These are phyloP conservation scores for Argopecten irradians DNA, from an alignment of 1,140 invertebrate species.

Conservation along the genomic window DNA sequence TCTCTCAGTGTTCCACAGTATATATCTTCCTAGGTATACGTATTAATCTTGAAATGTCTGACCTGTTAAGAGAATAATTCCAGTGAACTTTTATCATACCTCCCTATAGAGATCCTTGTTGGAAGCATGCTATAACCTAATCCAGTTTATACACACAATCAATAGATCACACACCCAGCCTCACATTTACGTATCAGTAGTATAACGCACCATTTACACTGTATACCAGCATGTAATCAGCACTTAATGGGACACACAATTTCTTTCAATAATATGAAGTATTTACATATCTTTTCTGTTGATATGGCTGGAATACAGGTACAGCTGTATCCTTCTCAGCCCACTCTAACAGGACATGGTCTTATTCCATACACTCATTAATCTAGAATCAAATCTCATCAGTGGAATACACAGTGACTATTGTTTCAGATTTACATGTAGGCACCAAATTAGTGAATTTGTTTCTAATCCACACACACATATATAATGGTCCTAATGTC, in stretches of 20 bases:
- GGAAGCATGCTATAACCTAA: background rate
- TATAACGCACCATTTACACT: background rate
- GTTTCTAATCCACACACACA: background rate
- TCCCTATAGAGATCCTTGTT: background rate
- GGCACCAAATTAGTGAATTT: background rate
- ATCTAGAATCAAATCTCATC: background rate
- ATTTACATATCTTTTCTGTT: no score
- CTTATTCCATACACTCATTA: background rate
- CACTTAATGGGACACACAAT: no score
- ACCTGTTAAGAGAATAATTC: background rate
- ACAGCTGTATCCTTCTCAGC: no score
- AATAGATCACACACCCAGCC: background rate
- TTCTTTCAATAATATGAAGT: background rate
- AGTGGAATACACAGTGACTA: background rate
- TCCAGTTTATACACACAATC: background rate
- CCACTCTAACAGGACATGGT: background rate
- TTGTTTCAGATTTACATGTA: background rate
- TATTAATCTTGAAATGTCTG: background rate
- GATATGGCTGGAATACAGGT: no score
- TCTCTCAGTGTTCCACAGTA: background rate
- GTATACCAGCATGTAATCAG: background rate
- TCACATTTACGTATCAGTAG: background rate
- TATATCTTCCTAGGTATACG: background rate
- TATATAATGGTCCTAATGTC: background rate
- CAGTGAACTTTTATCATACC: background rate